Conservation (phyloP, 2,888 invertebrate genomes). For the Bellardia bayeri region DNA sequence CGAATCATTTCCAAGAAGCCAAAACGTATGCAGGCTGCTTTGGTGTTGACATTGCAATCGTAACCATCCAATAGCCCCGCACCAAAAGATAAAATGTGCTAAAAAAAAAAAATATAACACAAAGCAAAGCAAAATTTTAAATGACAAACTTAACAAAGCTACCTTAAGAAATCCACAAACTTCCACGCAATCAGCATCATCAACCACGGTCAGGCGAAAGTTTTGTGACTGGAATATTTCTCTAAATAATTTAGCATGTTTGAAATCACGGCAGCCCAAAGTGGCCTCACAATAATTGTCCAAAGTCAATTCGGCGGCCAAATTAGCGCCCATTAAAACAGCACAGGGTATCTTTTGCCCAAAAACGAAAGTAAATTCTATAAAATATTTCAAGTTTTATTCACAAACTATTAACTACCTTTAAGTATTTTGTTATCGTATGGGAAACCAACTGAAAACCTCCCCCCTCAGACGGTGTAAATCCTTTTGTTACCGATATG, state of each 20-base stretch:
- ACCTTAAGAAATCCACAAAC: constrained; percentile 94
- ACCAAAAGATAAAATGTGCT: constrained; percentile 99
- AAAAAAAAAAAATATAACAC: constrained; percentile 9
- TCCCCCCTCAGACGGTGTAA: constrained; percentile 94
- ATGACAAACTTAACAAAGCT: neutral
- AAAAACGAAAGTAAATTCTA: neutral
- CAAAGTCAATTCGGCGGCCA: constrained; percentile 97
- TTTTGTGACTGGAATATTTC: constrained; percentile 96
- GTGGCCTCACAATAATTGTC: constrained; percentile 99
- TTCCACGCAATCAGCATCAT: constrained; percentile 99
- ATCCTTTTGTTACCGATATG: constrained; percentile 98
- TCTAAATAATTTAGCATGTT: constrained; percentile 91
- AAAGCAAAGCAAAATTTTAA: neutral
- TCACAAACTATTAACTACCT: constrained; percentile 79
- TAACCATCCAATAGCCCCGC: constrained; percentile 99
- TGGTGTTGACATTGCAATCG: constrained; percentile 97
- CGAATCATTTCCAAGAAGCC: constrained; percentile 99
- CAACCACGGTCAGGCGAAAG: constrained; percentile 97
- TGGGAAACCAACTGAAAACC: constrained; percentile 98
- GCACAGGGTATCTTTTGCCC: constrained; percentile 90
- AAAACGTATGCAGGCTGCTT: constrained; percentile 98
- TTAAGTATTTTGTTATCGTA: constrained; percentile 93
- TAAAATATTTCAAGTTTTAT: neutral
- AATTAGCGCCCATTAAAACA: constrained; percentile 99
- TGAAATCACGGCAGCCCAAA: constrained; percentile 93